A percentile compares a stretch with the other conserved stretches of the same genome.
phyloP scores from a whole-genome alignment of 1,140 invertebrate genomes.

The Tigriopus japonicus region DNA sequence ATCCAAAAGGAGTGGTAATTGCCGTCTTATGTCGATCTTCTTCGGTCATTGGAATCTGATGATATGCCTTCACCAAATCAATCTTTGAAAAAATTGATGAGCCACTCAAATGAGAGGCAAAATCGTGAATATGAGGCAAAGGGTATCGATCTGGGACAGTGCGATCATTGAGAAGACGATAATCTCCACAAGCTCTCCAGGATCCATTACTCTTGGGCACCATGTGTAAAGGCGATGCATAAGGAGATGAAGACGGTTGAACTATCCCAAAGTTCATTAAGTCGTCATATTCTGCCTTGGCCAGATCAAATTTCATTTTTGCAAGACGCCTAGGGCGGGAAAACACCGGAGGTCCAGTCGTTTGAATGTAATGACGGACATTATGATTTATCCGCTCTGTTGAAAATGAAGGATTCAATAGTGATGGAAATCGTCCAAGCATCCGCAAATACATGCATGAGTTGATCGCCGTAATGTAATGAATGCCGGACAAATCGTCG shows the following conservation, averaged over 20 bases:
- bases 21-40: constrained; percentile 21
- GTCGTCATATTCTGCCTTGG: constrained; percentile 20
- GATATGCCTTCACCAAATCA: constrained; percentile 18
- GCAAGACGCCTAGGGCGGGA: too few relatives aligned
- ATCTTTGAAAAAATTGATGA: constrained; percentile 16
- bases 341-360: too few relatives aligned
- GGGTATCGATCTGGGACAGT: constrained; percentile 26
- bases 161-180: constrained; percentile 28
- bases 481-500: too few relatives aligned
- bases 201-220: constrained; percentile 19
- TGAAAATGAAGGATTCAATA: too few relatives aligned
- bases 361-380: too few relatives aligned
- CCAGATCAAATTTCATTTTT: constrained; percentile 12
- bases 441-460: neutral
- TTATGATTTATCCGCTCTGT: too few relatives aligned
- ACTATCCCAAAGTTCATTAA: constrained; percentile 17
- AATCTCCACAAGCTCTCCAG: constrained; percentile 28
- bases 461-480: too few relatives aligned
- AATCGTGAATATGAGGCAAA: constrained; percentile 21
- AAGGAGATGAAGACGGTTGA: constrained; percentile 17
- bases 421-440: too few relatives aligned
- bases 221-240: constrained; percentile 19
- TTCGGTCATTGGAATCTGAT: constrained; percentile 18
- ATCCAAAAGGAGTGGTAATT: constrained; percentile 22
- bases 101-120: constrained; percentile 14